Conservation (phyloP, 2,797 vertebrate genomes). For the Anguilla megastoma region DNA sequence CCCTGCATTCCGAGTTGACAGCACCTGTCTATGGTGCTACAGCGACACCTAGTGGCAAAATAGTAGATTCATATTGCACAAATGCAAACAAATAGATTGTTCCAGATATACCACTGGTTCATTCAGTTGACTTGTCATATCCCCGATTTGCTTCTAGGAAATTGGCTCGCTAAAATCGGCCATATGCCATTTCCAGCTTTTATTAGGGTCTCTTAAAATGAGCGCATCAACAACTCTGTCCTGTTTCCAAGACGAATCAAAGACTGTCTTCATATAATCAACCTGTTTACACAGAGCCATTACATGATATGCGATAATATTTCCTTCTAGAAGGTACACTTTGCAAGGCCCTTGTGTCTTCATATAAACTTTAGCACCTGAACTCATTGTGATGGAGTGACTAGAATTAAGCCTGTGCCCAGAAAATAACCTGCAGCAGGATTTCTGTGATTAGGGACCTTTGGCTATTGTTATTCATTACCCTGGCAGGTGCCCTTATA, state of each 20-base stretch:
- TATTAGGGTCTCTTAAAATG: constrained; percentile 1
- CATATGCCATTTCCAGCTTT: constrained; percentile 1
- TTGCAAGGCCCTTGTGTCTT: background rate
- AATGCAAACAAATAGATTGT: background rate
- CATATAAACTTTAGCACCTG: background rate
- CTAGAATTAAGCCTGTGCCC: background rate
- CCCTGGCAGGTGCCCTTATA: background rate
- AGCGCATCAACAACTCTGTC: background rate
- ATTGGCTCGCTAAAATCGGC: background rate
- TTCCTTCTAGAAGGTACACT: background rate
- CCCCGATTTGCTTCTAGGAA: background rate
- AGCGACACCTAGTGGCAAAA: constrained; percentile 27
- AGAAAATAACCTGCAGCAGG: background rate
- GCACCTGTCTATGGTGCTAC: background rate
- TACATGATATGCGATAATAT: background rate
- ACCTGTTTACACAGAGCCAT: background rate
- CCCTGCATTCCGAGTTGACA: background rate
- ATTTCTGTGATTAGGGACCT: background rate
- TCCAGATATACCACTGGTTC: background rate
- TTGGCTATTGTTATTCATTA: background rate
- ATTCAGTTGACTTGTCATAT: background rate
- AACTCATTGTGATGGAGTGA: background rate
- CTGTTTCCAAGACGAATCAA: background rate
- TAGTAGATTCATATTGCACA: background rate
- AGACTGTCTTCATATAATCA: background rate